A percentile compares a stretch with the other conserved stretches of the same genome.
These are phyloP conservation scores for Regulus satrapa DNA, from an alignment of 2,113 vertebrate species.

Conservation along the genomic window DNA sequence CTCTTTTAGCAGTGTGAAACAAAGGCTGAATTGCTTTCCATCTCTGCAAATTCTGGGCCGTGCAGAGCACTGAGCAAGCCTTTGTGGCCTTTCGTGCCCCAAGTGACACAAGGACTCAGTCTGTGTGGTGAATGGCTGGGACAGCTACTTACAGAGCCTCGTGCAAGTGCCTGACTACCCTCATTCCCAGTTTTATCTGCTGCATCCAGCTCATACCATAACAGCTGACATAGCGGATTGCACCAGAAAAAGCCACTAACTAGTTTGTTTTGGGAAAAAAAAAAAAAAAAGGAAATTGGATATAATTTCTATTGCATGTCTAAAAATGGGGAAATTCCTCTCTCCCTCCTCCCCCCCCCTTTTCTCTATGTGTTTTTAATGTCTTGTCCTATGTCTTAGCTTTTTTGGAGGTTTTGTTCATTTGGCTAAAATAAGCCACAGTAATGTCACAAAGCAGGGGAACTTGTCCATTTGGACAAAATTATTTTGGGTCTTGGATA, in stretches of 20 bases:
- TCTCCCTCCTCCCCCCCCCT: accelerated
- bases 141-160: neutral
- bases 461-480: neutral
- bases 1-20: neutral
- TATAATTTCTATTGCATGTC: neutral
- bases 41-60: neutral
- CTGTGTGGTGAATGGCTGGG: neutral
- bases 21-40: neutral
- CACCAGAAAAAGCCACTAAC: neutral
- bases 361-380: neutral
- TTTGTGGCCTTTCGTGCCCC: neutral
- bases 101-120: conserved; percentile 26
- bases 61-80: neutral
- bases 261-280: neutral
- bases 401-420: neutral
- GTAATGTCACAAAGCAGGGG: neutral
- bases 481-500: neutral
- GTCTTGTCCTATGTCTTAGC: neutral
- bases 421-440: neutral
- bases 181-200: neutral
- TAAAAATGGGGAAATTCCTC: accelerated
- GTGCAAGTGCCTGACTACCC: neutral
- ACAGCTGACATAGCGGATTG: neutral
- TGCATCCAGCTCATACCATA: neutral
- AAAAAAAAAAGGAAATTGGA: neutral